Conservation (phyloP, 2,113 vertebrate species). For the Paracyprichromis sp. region DNA sequence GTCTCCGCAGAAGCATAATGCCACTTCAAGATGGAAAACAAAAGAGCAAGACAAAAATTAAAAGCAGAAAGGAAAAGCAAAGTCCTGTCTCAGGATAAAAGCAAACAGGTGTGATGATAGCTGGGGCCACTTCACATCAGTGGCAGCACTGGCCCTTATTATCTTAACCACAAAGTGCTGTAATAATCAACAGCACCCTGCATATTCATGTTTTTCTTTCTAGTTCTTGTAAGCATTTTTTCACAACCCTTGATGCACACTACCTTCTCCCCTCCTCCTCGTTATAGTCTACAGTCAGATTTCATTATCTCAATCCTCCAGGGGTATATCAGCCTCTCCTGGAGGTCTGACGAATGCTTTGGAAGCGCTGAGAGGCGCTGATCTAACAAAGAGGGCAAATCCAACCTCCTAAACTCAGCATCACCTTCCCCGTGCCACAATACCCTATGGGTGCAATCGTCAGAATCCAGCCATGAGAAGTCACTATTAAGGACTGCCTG, state of each 20-base stretch:
- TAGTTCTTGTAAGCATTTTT: not conserved
- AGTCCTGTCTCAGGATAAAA: not conserved
- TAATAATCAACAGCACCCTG: not conserved
- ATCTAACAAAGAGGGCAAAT: not conserved
- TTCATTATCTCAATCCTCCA: not conserved
- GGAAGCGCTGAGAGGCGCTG: not conserved
- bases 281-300: not conserved
- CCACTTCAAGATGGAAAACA: not conserved
- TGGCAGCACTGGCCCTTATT: not conserved
- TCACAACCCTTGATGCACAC: not conserved
- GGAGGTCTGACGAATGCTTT: conserved; percentile 1
- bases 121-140: not conserved
- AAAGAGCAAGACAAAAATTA: not conserved
- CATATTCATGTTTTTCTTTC: not conserved
- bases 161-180: not conserved
- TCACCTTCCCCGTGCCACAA: conserved; percentile 24
- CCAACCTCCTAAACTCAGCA: conserved; percentile 34
- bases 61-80: not conserved
- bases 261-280: not conserved
- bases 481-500: conserved; percentile 36
- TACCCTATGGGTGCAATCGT: conserved; percentile 39
- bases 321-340: conserved; percentile 20
- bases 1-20: not conserved
- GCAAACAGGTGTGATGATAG: not conserved
- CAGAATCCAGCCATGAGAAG: conserved; percentile 28